Evolutionary conservation across 2,888 invertebrate species (phyloP).

Genomic region (Platycheirus albimanus): DNA sequence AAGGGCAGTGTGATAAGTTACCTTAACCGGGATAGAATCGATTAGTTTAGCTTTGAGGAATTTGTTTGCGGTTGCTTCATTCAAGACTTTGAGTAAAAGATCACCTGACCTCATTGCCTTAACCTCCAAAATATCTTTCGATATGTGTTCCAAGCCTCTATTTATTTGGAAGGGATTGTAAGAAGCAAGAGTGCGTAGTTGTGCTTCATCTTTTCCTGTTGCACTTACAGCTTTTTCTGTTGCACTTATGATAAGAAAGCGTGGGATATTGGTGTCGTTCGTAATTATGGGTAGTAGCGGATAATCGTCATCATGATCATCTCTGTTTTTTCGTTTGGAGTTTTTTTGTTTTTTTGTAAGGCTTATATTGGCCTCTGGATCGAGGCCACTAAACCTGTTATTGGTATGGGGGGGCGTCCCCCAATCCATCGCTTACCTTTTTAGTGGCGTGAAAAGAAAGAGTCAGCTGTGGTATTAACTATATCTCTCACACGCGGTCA

Average conservation of each 20-base stretch:
- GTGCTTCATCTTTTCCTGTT: neutral
- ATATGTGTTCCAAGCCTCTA: neutral
- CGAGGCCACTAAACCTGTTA: conserved; percentile 10
- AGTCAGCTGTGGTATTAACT: no score
- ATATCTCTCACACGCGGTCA: no score
- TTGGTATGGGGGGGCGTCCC: conserved; percentile 2
- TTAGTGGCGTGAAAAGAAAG: no score
- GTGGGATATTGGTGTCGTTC: conserved; percentile 4
- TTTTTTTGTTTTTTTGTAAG: conserved; percentile 13
- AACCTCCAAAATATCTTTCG: conserved; percentile 9
- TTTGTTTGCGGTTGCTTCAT: conserved; percentile 3
- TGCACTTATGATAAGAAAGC: neutral
- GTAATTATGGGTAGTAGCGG: neutral
- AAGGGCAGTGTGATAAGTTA: neutral
- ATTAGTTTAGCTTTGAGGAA: neutral
- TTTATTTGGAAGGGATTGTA: neutral
- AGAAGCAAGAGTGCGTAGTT: neutral
- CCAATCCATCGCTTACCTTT: neutral
- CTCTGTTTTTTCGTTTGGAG: no score
- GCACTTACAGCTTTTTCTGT: no score
- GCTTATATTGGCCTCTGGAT: conserved; percentile 16
- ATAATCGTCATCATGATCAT: neutral
- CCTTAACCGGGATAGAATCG: neutral
- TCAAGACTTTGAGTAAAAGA: neutral
- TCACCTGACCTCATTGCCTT: neutral